Percentiles rank a stretch among this genome's conserved stretches.
These are phyloP conservation scores for Dreissena rostriformis DNA, from an alignment of 1,140 invertebrate species.

Conservation along the genomic window DNA sequence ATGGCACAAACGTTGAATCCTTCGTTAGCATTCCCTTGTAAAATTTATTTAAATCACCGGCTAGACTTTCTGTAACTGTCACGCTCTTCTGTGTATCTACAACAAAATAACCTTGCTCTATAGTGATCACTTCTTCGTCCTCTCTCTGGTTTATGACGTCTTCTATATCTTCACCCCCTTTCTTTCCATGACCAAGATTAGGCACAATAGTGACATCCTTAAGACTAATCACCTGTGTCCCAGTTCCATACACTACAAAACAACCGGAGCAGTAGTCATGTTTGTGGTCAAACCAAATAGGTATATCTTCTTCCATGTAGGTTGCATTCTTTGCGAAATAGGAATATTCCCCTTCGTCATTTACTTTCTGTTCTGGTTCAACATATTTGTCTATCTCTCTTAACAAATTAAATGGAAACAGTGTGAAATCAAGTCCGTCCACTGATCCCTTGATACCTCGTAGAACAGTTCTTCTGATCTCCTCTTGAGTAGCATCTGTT, in stretches of 20 bases:
- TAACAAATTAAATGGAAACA: not conserved
- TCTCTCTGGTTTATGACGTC: conserved; percentile 74
- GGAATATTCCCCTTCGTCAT: conserved; percentile 15
- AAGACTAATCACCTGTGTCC: conserved; percentile 51
- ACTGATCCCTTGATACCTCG: no score
- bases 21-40: conserved; percentile 16
- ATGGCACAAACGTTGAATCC: conserved; percentile 56
- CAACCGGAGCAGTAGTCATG: conserved; percentile 32
- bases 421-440: not conserved
- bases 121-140: conserved; percentile 64
- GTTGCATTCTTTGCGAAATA: conserved; percentile 19
- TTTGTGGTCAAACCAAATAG: conserved; percentile 45
- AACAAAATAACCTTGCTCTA: conserved; percentile 68
- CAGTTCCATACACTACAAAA: conserved; percentile 53
- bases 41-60: conserved; percentile 56
- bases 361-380: conserved; percentile 3
- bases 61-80: conserved; percentile 23
- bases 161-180: conserved; percentile 71
- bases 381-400: not conserved
- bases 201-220: conserved; percentile 61
- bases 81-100: conserved; percentile 50
- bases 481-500: no score
- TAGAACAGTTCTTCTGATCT: no score
- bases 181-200: conserved; percentile 12
- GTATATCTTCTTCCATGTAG: conserved; percentile 14